Conservation (phyloP, 2,888 invertebrate species). For the Leucophenga montana region DNA sequence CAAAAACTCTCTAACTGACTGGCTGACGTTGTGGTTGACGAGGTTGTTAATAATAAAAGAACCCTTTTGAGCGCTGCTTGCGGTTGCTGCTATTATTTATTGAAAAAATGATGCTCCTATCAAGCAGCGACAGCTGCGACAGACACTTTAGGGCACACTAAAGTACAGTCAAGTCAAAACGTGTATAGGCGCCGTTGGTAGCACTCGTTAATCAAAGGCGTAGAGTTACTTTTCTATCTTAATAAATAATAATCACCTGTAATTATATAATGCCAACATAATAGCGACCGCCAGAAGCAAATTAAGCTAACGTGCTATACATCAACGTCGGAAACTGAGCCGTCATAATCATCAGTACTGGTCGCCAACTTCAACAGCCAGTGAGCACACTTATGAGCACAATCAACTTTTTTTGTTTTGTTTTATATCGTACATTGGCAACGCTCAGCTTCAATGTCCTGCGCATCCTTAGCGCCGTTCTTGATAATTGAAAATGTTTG, state of each 20-base stretch:
- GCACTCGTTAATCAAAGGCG: slow-evolving; percentile 51
- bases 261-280: slow-evolving; percentile 60
- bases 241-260: slow-evolving; percentile 63
- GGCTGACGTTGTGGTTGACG: background rate
- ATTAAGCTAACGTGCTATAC: slow-evolving; percentile 22
- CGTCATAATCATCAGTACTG: background rate
- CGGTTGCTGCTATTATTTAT: slow-evolving; percentile 29
- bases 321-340: background rate
- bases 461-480: no score
- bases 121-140: slow-evolving; percentile 8
- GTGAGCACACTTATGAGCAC: slow-evolving; percentile 17
- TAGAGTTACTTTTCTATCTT: slow-evolving; percentile 51
- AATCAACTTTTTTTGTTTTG: slow-evolving; percentile 1
- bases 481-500: slow-evolving; percentile 64
- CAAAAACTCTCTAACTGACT: no score
- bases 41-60: background rate
- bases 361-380: slow-evolving; percentile 1
- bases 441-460: background rate
- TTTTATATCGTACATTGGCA: no score
- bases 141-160: no score
- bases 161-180: slow-evolving; percentile 51
- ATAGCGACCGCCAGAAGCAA: slow-evolving; percentile 57
- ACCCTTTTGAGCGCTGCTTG: slow-evolving; percentile 29
- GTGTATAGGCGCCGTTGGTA: background rate
- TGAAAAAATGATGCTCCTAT: slow-evolving; percentile 43